phyloP scores from a whole-genome alignment of 2,797 vertebrate species.

The Phoebastria nigripes region DNA sequence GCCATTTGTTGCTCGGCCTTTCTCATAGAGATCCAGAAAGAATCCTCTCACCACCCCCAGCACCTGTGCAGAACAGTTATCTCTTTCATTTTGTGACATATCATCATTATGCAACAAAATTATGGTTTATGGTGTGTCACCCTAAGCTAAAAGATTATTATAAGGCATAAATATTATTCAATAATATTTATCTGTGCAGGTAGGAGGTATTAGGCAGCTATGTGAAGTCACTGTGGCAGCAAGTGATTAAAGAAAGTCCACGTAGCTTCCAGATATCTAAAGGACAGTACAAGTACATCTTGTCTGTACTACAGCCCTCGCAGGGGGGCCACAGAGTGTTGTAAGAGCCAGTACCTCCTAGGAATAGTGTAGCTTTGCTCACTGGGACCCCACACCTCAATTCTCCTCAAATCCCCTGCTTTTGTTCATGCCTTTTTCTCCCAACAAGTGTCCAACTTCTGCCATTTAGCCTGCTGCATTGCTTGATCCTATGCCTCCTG shows the following conservation, averaged over 20 bases:
- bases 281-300: neutral
- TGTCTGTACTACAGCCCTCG: neutral
- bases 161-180: neutral
- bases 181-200: neutral
- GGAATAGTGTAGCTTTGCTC: neutral
- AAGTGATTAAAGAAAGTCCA: neutral
- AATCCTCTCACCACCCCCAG: neutral
- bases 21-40: neutral
- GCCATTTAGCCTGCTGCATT: neutral
- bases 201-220: neutral
- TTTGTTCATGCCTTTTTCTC: neutral
- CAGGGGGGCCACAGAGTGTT: rapidly evolving
- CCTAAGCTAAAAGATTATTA: neutral
- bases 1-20: neutral
- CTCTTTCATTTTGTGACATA: neutral
- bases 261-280: neutral
- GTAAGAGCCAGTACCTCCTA: neutral
- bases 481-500: neutral
- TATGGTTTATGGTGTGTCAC: neutral
- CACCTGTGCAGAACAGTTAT: neutral
- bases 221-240: neutral
- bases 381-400: neutral
- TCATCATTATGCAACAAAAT: neutral
- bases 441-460: neutral
- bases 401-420: neutral